These are phyloP conservation scores for Paramormyrops kingsleyae DNA, from an alignment of 2,113 vertebrate genomes.

Conservation along the genomic window DNA sequence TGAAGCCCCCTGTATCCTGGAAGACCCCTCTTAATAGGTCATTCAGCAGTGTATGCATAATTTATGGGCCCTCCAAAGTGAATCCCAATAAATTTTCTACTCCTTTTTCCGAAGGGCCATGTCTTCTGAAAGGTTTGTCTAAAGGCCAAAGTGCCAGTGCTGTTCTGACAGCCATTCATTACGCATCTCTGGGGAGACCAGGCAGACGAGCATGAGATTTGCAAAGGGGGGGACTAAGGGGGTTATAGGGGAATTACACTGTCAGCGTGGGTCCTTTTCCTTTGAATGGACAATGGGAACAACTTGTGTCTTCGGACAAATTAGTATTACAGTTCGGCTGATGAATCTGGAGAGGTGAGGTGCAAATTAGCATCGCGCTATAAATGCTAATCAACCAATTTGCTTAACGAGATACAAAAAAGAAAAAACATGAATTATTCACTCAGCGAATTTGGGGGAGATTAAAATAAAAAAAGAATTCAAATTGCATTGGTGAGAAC, in stretches of 20 bases:
- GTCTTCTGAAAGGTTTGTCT: constrained; percentile 38
- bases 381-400: constrained; percentile 45
- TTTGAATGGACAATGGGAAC: constrained; percentile 35
- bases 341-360: constrained; percentile 34
- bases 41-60: constrained; percentile 61
- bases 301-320: constrained; percentile 36
- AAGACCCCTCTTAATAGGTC: constrained; percentile 52
- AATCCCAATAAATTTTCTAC: constrained; percentile 62
- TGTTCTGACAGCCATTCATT: constrained; percentile 44
- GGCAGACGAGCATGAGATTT: constrained; percentile 31
- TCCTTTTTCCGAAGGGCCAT: constrained; percentile 42
- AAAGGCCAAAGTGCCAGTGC: constrained; percentile 35
- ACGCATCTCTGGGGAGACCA: constrained; percentile 30
- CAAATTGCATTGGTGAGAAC: constrained; percentile 6
- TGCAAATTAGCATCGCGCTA: constrained; percentile 40
- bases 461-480: constrained; percentile 13
- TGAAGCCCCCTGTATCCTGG: constrained; percentile 33
- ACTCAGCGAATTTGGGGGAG: not conserved
- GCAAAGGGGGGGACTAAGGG: constrained; percentile 22
- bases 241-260: constrained; percentile 17
- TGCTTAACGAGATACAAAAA: constrained; percentile 42
- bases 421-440: constrained; percentile 29
- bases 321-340: constrained; percentile 37
- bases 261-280: constrained; percentile 31
- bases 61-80: constrained; percentile 58